Percentiles rank a stretch among this genome's conserved stretches.
These are phyloP conservation scores for Bubalus kerabau DNA, from an alignment of 2,113 vertebrate species.

Conservation along the genomic window DNA sequence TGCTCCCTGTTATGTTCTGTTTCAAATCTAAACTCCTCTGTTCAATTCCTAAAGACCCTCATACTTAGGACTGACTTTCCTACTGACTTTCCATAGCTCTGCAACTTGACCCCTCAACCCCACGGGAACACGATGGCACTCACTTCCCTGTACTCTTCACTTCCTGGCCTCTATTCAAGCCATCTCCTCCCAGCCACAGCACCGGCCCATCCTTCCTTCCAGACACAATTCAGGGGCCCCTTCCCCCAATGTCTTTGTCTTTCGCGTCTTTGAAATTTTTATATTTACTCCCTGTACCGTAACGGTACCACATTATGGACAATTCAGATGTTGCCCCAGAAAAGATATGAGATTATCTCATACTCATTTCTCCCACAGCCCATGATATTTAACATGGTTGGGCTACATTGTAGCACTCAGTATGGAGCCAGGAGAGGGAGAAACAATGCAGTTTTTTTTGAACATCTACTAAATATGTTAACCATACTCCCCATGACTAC, in stretches of 20 bases:
- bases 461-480: neutral
- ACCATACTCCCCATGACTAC: neutral
- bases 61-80: neutral
- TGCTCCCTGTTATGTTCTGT: neutral
- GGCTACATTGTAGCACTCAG: neutral
- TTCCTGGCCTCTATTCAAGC: neutral
- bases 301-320: neutral
- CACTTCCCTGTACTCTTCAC: neutral
- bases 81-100: neutral
- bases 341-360: neutral
- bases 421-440: neutral
- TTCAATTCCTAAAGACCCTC: too few relatives aligned
- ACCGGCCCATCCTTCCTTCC: neutral
- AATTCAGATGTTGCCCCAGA: neutral
- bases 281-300: neutral
- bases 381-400: too few relatives aligned
- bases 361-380: neutral
- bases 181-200: rapidly evolving
- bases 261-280: neutral
- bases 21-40: neutral
- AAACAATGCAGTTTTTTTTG: neutral
- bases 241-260: neutral
- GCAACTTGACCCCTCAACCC: neutral
- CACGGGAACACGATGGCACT: neutral
- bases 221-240: neutral